Percentiles rank a stretch among this genome's conserved stretches.
Evolutionary conservation across 2,113 vertebrate genomes (phyloP).

Genomic region (Vimba vimba): DNA sequence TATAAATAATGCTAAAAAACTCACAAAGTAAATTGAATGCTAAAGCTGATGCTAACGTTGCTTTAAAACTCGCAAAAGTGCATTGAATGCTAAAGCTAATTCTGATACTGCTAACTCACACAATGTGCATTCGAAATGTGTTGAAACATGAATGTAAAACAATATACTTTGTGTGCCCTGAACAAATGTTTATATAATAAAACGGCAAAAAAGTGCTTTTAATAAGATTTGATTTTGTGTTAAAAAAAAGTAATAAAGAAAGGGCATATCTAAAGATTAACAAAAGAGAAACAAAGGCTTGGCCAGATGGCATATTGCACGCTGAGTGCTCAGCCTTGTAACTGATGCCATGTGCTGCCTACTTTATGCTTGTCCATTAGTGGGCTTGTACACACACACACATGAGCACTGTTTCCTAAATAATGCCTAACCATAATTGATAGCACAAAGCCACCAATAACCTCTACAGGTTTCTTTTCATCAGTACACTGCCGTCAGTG

Average conservation of each 20-base stretch:
- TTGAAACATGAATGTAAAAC: background rate
- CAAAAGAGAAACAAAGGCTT: conserved; percentile 26
- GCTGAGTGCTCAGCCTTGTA: conserved; percentile 50
- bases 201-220: background rate
- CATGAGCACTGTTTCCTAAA: conserved; percentile 47
- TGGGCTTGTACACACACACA: conserved; percentile 26
- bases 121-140: background rate
- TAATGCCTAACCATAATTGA: conserved; percentile 62
- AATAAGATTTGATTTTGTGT: background rate
- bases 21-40: background rate
- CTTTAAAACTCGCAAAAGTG: too few species aligned
- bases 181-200: background rate
- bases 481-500: conserved; percentile 32
- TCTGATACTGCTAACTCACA: background rate
- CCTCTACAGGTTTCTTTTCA: conserved; percentile 57
- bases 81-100: background rate
- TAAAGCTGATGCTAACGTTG: too few species aligned
- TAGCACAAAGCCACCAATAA: conserved; percentile 59
- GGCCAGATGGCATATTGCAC: conserved; percentile 36
- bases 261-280: background rate
- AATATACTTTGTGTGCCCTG: background rate
- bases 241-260: background rate
- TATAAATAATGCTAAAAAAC: background rate
- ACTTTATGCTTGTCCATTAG: conserved; percentile 47
- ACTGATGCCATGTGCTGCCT: conserved; percentile 51